Base-by-base conservation (phyloP, 2,888 invertebrate species). In the Sesia apiformis region DNA sequence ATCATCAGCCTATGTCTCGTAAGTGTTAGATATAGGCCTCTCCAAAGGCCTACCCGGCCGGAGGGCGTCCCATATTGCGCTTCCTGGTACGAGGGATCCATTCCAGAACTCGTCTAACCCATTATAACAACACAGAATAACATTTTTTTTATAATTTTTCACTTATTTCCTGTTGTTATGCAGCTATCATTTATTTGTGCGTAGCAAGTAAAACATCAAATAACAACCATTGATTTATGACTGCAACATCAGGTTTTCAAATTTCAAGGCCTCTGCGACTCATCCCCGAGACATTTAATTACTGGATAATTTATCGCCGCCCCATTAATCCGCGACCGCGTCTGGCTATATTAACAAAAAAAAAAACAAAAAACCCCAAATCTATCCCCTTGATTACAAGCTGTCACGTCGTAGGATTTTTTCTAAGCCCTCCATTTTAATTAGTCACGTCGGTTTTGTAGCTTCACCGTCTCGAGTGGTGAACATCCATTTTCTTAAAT, bases 381-480 rank as follows among this genome's bases (percentile, higher is more conserved):
- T 81, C 83, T 81, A 86, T 87, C 81, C 83, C 84, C 85, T 78
- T 86, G 86, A 88, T 88, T 88, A 84, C 88, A 84, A 81, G 87
- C 88, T 87, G 89, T 86, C 89, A 87, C 84, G 78, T 85, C 77
- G 84, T 81, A 74, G 82, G 84, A 83, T 88, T 87, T 85, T 86
- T 88, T 83, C 81, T 84, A 86, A 87, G 76, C 84, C 83, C 79
- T 74, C 81, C 73, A 76, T 80, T 81, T 75, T 85, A 89, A 89
- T 88, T 87, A 86, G 82, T 81, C 83, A 78, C 74, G 80, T 78
- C 71, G 79, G 79, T 78, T 74, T 71, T 64, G 65, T 62, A 64
- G 57, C 62, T 49, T 54, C 57, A 54, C 53, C 50, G 60, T 58
- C 71, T 74, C 67, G 67, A 74, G 74, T 75, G 69, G 74, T 66